Evolutionary conservation across 1,140 invertebrate species (phyloP), one percentile per base, ranked within the genome.

Genomic region (Diabrotica undecimpunctata): DNA sequence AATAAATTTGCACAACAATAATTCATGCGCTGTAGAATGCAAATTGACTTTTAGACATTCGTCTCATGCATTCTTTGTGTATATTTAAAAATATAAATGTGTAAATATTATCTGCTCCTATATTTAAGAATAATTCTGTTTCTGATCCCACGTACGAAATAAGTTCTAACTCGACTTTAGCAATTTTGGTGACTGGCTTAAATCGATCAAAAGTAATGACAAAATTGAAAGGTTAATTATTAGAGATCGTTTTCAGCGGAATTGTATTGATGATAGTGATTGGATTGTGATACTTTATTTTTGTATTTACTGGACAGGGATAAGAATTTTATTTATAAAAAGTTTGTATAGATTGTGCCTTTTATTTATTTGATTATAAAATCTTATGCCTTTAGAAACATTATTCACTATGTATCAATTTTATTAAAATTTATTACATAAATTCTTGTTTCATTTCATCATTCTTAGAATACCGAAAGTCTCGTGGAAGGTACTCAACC

Each of bases 261-360:
- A 54, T 54, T 14, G 38, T 61, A 36, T 13, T 64, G 58, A 53
- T 61, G 57, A 64, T 54, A 67, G 62, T 72, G 70, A 72, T 66
- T 66, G 68, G 70, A 67, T 66, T 72, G 70, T 74, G 71, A 72
- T 72, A 72, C 62, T 69, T 73, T 74, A 72, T 72, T 74, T 74
- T 74, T 74, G 54, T 74, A 72, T 56, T 51, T 65, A 70, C 64
- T 65, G 70, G 57, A 70, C 61, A 71, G 65, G 68, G 55, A 64
- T 71, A 69, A 65, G 52, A 70, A 56, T 72, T 70, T 67, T 66
- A 70, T 70, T 69, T 69, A 74, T 68, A 62, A 64, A 67, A 66
- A 54, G 46, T 66, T 70, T 74, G 68, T 71, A 74, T 72, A 74
- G 72, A 71, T 71, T 71, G 70, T 74, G 72, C 72, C 72, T 73